Percentiles rank a stretch among this genome's conserved stretches.
These are phyloP conservation scores for Heliocidaris erythrogramma DNA, from an alignment of 35 echinoderm and acorn worm genomes.

Conservation along the genomic window DNA sequence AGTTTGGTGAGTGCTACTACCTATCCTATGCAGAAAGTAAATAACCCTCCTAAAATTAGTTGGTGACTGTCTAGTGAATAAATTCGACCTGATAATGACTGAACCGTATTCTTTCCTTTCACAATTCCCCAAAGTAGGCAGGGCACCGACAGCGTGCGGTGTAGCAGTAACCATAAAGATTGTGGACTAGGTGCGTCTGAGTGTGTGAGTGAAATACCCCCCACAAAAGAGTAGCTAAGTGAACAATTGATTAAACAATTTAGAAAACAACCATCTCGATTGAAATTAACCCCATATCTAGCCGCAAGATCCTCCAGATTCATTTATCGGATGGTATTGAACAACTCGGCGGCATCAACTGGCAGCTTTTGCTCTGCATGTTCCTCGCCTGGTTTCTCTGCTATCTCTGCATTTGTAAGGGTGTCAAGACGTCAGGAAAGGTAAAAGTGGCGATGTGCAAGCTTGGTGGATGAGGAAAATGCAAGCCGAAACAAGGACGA, in stretches of 20 bases:
- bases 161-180: background rate
- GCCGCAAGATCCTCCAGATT: constrained; percentile 89
- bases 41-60: background rate
- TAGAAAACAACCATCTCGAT: constrained; percentile 43
- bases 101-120: background rate
- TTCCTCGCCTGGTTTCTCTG: constrained; percentile 81
- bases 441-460: constrained; percentile 52
- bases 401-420: constrained; percentile 95
- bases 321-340: constrained; percentile 80
- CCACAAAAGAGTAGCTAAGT: constrained; percentile 28
- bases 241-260: background rate
- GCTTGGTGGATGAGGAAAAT: constrained; percentile 42
- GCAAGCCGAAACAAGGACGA: constrained; percentile 38
- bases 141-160: background rate
- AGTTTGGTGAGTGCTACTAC: background rate
- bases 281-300: constrained; percentile 53
- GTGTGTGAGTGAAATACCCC: constrained; percentile 6
- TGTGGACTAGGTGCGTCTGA: background rate
- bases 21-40: background rate
- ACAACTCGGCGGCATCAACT: constrained; percentile 80
- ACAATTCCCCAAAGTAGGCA: background rate
- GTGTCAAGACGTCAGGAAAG: constrained; percentile 97
- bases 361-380: constrained; percentile 84
- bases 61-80: background rate
- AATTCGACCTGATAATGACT: background rate